Evolutionary conservation across 1,140 invertebrate species (phyloP).

Genomic region (Ceratina calcarata): DNA sequence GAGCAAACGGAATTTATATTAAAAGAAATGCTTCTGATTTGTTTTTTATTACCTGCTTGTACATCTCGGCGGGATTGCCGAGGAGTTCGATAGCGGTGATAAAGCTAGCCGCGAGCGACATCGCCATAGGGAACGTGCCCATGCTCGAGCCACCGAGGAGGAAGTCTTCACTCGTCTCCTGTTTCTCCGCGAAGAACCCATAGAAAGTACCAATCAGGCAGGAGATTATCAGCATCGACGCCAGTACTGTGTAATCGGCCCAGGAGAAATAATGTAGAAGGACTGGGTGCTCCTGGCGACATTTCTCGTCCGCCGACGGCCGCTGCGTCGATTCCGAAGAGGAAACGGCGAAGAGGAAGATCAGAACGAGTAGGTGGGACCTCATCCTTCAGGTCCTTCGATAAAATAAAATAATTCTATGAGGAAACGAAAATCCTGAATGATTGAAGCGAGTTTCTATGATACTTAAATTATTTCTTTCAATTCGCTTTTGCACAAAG

Average conservation of each 20-base stretch:
- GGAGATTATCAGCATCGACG: constrained; percentile 86
- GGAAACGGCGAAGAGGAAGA: constrained; percentile 71
- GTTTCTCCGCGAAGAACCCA: constrained; percentile 87
- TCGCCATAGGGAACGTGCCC: constrained; percentile 89
- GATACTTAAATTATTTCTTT: no score
- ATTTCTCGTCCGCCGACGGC: constrained; percentile 53
- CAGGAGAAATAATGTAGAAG: constrained; percentile 81
- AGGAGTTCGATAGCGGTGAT: constrained; percentile 87
- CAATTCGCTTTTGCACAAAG: neutral
- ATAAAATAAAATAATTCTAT: neutral
- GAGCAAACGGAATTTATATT: no score
- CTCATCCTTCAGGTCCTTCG: constrained; percentile 65
- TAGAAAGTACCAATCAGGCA: constrained; percentile 91
- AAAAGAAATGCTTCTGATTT: neutral
- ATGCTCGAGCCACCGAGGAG: constrained; percentile 88
- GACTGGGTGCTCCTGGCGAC: constrained; percentile 59
- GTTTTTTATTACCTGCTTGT: constrained; percentile 75
- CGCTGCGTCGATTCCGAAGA: constrained; percentile 72
- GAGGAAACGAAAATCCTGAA: neutral
- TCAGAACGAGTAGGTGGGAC: constrained; percentile 68
- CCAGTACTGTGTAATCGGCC: constrained; percentile 87
- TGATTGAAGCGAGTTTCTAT: neutral
- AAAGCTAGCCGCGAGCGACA: constrained; percentile 89
- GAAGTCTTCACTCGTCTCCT: constrained; percentile 88
- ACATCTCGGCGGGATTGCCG: constrained; percentile 87